phyloP scores from a whole-genome alignment of 2,888 invertebrate genomes.

The Phrixothrix hirtus region DNA sequence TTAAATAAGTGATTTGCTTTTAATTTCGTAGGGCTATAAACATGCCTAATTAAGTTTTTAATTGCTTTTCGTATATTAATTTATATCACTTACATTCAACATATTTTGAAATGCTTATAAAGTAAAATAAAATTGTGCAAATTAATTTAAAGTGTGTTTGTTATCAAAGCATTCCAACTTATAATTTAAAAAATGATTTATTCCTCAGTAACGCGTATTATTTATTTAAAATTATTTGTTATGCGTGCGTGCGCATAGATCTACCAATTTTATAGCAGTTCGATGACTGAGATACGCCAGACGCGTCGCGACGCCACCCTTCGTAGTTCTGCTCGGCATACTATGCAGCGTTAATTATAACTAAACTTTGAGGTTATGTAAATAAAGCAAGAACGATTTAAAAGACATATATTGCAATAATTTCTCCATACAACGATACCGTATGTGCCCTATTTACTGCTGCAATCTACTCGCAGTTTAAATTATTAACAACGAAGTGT shows the following conservation, averaged over 20 bases:
- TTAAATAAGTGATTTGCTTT: too few species aligned
- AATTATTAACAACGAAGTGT: slow-evolving; percentile 1
- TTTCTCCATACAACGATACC: not conserved
- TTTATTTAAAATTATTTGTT: slow-evolving; percentile 13
- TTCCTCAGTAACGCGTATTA: too few species aligned
- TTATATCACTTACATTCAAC: too few species aligned
- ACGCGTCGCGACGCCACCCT: slow-evolving; percentile 29
- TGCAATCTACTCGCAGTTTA: not conserved
- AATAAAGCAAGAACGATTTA: slow-evolving; percentile 6
- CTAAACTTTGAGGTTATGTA: slow-evolving; percentile 20
- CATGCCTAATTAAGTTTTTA: too few species aligned
- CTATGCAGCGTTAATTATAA: slow-evolving; percentile 12
- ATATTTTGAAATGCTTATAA: too few species aligned
- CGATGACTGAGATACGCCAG: slow-evolving; percentile 18
- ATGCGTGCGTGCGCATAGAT: slow-evolving; percentile 17
- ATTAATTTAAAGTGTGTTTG: not conserved
- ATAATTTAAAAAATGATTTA: too few species aligned
- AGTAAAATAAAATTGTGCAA: too few species aligned
- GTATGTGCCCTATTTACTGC: not conserved
- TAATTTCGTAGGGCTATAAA: too few species aligned
- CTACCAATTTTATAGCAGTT: slow-evolving; percentile 20
- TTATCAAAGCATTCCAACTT: too few species aligned
- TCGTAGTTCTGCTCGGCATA: slow-evolving; percentile 13
- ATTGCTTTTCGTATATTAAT: too few species aligned
- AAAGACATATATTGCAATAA: too few species aligned